Conservation (phyloP, 2,113 vertebrate species). For the Pelusios castaneus region DNA sequence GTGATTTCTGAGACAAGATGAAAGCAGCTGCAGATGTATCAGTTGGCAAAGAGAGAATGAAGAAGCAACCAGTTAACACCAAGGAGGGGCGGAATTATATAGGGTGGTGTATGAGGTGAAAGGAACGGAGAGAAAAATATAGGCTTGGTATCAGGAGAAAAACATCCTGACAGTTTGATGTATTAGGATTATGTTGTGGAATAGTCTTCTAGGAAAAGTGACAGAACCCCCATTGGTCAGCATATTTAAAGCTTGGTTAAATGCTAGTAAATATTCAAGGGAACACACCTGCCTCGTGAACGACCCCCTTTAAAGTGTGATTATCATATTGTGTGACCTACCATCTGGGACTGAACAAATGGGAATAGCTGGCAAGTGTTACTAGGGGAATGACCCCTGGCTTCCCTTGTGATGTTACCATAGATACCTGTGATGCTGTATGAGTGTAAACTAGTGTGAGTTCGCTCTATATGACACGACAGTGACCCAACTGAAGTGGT, state of each 20-base stretch:
- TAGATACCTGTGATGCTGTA: slow-evolving; percentile 25
- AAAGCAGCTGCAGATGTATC: background rate
- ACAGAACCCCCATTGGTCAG: background rate
- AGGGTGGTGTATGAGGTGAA: background rate
- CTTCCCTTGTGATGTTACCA: slow-evolving; percentile 45
- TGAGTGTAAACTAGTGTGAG: background rate
- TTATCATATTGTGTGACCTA: background rate
- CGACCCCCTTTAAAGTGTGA: background rate
- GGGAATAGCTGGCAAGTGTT: background rate
- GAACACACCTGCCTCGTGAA: background rate
- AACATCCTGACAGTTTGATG: background rate
- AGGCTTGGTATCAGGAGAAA: background rate
- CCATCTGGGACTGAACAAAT: background rate
- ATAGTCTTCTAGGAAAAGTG: background rate
- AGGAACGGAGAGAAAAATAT: rapidly evolving
- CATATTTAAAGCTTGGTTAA: background rate
- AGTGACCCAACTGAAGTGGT: background rate
- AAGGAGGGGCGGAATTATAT: background rate
- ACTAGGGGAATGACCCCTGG: background rate
- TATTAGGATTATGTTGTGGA: background rate
- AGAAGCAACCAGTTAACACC: background rate
- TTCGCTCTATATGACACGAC: background rate
- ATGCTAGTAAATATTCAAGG: background rate
- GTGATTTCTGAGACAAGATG: background rate
- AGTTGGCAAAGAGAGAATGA: background rate